Percentiles rank a stretch among this genome's conserved stretches.
Evolutionary conservation across 1,140 invertebrate genomes (phyloP).

Genomic region (Pseudomyrmex pallidus): DNA sequence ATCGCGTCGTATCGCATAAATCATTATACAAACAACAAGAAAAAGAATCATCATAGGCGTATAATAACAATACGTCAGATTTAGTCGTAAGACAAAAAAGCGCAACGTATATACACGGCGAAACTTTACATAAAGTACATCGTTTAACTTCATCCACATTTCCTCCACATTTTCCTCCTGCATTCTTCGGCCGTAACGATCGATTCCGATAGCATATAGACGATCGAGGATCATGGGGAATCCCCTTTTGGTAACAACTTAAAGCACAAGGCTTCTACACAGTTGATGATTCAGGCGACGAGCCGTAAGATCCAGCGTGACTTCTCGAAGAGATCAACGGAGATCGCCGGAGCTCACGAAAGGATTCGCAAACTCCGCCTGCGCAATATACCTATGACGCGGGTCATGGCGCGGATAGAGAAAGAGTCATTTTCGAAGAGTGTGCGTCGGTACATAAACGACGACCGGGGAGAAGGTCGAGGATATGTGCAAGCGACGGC

Average conservation of each 20-base stretch:
- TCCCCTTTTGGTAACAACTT: conserved; percentile 29
- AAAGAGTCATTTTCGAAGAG: background rate
- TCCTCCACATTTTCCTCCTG: background rate
- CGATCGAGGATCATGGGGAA: conserved; percentile 12
- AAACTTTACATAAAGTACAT: background rate
- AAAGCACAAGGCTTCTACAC: background rate
- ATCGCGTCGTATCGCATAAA: background rate
- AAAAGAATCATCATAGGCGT: background rate
- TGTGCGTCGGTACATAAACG: conserved; percentile 38
- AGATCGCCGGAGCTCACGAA: conserved; percentile 13
- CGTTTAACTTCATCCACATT: background rate
- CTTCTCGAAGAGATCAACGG: conserved; percentile 42
- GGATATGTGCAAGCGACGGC: conserved; percentile 23
- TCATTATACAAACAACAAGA: background rate
- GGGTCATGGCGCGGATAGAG: background rate
- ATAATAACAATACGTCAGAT: background rate
- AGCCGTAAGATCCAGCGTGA: background rate
- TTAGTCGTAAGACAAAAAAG: background rate
- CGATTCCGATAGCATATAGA: background rate
- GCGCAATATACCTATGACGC: conserved; percentile 16
- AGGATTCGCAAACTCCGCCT: conserved; percentile 16
- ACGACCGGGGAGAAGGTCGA: conserved; percentile 7
- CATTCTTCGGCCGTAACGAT: background rate
- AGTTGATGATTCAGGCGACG: background rate
- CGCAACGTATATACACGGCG: background rate